Evolutionary conservation across 2,888 invertebrate genomes (phyloP).

Genomic region (Dicyrtoma fusca): DNA sequence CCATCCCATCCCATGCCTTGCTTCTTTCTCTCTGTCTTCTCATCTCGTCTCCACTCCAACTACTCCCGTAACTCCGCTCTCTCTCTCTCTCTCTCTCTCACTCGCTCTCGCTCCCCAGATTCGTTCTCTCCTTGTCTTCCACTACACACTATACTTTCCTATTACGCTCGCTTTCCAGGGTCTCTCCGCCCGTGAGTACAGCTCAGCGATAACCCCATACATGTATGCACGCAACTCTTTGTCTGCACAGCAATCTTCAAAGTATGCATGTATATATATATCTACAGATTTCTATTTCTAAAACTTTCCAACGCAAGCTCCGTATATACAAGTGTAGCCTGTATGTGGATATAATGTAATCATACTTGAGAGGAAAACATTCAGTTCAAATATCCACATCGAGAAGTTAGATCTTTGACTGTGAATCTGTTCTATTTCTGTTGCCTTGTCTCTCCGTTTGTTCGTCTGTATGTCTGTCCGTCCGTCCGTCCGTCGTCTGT

Average conservation of each 20-base stretch:
- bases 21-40: constrained; percentile 1
- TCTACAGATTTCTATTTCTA: background rate
- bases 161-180: background rate
- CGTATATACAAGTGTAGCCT: background rate
- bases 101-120: background rate
- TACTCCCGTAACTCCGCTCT: background rate
- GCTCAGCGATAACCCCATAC: too few relatives aligned
- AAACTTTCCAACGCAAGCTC: background rate
- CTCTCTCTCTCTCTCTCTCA: background rate
- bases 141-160: background rate
- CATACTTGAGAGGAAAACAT: constrained; percentile 21
- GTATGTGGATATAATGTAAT: constrained; percentile 20
- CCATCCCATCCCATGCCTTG: background rate
- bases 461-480: background rate
- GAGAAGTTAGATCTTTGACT: too few relatives aligned
- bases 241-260: too few relatives aligned
- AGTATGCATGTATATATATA: background rate
- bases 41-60: background rate
- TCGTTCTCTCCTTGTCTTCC: background rate
- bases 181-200: too few relatives aligned
- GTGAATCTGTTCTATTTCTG: too few relatives aligned
- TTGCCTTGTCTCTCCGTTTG: background rate
- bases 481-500: background rate
- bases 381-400: constrained; percentile 15
- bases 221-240: background rate